Evolutionary conservation across 1,140 invertebrate species (phyloP), one percentile per base, ranked within the genome.

Genomic region (Caerostris extrusa): DNA sequence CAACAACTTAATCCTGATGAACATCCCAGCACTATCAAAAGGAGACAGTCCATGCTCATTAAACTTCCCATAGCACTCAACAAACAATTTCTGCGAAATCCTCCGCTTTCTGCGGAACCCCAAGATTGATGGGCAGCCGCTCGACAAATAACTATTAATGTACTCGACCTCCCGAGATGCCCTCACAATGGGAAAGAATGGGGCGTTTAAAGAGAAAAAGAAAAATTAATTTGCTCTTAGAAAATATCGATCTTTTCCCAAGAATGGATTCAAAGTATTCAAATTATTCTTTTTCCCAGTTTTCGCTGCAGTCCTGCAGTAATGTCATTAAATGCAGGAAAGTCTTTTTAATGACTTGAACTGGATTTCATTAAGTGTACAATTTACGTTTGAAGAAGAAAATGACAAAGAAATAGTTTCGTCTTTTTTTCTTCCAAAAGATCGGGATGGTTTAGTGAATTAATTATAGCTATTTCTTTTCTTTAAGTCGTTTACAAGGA

Each of bases 121-220:
- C 61, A 67, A 10, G 61, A 67, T 67, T 10, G 61, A 67, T 67
- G 61, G 61, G n/a, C 61, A 67, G 17, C 2, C 14, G 61, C 6
- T 5, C 61, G 61, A 67, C 61, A 17, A 67, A 67, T 12, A 67
- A 67, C 61, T 67, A 67, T 67, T 67, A 17, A 67, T 67, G 61
- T 17, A 67, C 61, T 67, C 61, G n/a, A 67, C 61, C 17, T 67
- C 61, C 61, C 61, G 10, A 67, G 61, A n/a, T 17, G 61, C 14
- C 61, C 61, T 67, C 61, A 67, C 61, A 67, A 67, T 67, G 61
- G n/a, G 61, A 67, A 34, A 67, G 61, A 67, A 67, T 67, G n/a
- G 12, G 12, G 61, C 61, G 4, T 67, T 67, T 67, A 67, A 67
- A 12, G 61, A 14, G 61, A 12, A 67, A 67, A 67, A 34, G 61